phyloP scores from a whole-genome alignment of 2,113 vertebrate species.

The Dromaius novaehollandiae region DNA sequence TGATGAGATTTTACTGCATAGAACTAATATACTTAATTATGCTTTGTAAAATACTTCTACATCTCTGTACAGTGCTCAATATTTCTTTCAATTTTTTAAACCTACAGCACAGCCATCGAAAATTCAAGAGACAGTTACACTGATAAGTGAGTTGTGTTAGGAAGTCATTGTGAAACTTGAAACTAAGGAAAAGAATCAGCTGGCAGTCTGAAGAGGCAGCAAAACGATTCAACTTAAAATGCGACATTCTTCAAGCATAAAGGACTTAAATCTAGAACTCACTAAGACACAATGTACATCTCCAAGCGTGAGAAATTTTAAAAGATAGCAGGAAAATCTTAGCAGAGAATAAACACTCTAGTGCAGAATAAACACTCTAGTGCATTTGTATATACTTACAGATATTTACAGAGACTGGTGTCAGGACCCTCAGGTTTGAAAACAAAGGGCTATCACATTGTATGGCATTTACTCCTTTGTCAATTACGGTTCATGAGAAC shows the following conservation, averaged over 20 bases:
- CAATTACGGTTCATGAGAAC: background rate
- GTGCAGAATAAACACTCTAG: background rate
- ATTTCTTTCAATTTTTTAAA: background rate
- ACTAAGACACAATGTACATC: accelerated
- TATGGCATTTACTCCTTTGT: background rate
- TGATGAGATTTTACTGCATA: background rate
- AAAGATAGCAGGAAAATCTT: background rate
- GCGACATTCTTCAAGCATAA: background rate
- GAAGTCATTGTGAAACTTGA: background rate
- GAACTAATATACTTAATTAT: background rate
- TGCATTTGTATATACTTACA: background rate
- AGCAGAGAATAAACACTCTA: background rate
- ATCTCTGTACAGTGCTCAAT: background rate
- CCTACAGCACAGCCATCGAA: background rate
- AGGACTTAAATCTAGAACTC: background rate
- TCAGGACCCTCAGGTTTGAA: background rate
- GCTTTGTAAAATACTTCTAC: background rate
- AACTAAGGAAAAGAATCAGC: background rate
- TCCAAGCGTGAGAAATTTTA: background rate
- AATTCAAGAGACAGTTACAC: background rate
- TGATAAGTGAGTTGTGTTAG: background rate
- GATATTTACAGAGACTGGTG: background rate
- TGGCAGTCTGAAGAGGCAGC: background rate
- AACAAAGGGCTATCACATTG: background rate
- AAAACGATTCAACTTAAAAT: background rate